Evolutionary conservation across 2,797 vertebrate genomes (phyloP).

Genomic region (Eulemur rubriventer): DNA sequence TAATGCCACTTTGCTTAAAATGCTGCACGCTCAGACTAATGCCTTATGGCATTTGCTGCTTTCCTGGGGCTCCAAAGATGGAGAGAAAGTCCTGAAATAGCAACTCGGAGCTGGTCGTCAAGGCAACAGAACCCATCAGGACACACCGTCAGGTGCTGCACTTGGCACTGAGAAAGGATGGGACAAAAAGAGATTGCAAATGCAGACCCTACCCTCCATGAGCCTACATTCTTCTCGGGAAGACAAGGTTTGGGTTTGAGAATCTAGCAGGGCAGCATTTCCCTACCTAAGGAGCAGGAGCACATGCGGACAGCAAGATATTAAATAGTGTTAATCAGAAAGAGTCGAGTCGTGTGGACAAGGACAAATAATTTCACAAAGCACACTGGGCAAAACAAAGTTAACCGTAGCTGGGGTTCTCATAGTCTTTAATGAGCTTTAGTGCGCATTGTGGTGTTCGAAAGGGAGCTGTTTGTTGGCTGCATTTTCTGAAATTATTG

Average conservation of each 20-base stretch:
- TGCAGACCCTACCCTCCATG: constrained; percentile 31
- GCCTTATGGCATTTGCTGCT: constrained; percentile 70
- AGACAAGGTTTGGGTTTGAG: background rate
- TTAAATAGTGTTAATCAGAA: background rate
- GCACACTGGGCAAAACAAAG: background rate
- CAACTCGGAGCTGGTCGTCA: constrained; percentile 63
- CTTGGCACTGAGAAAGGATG: background rate
- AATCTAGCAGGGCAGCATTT: background rate
- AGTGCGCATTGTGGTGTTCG: rapidly evolving
- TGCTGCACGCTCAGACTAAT: constrained; percentile 50
- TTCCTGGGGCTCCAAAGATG: constrained; percentile 71
- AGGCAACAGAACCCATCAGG: constrained; percentile 70
- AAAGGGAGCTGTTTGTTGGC: background rate
- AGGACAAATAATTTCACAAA: background rate
- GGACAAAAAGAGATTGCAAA: background rate
- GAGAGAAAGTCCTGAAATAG: constrained; percentile 73
- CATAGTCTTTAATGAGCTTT: background rate
- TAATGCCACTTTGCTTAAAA: constrained; percentile 59
- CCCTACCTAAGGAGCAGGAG: background rate
- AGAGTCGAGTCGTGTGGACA: background rate
- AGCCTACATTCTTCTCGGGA: constrained; percentile 63
- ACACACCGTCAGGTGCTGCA: background rate
- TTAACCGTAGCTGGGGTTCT: background rate
- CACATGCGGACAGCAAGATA: background rate
- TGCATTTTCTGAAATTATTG: background rate